Evolutionary conservation across 2,113 vertebrate species (phyloP).

Genomic region (Pygoscelis adeliae): DNA sequence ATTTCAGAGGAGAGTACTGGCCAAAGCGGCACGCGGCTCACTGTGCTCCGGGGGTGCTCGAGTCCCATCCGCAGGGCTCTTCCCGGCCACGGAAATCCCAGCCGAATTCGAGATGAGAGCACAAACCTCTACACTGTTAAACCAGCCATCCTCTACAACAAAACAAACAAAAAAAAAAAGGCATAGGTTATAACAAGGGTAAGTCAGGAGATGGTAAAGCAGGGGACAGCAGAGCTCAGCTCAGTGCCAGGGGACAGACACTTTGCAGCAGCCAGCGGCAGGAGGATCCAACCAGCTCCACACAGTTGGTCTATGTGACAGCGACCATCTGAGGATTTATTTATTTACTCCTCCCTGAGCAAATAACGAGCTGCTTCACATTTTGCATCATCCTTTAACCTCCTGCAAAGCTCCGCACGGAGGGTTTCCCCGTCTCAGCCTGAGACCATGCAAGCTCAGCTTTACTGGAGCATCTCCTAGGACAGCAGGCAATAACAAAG

Average conservation of each 20-base stretch:
- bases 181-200: neutral
- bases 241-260: neutral
- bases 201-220: rapidly evolving
- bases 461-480: rapidly evolving
- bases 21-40: neutral
- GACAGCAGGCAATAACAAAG: neutral
- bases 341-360: neutral
- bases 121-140: neutral
- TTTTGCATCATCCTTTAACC: rapidly evolving
- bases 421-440: neutral
- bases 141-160: conserved; percentile 40
- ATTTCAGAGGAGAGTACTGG: neutral
- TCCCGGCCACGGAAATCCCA: neutral
- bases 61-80: neutral
- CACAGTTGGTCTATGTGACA: rapidly evolving
- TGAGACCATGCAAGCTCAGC: neutral
- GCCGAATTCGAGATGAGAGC: neutral
- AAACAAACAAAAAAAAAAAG: neutral
- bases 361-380: rapidly evolving
- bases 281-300: neutral
- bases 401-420: rapidly evolving
- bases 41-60: neutral
- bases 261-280: neutral
- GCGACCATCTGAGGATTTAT: neutral
- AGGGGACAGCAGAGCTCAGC: neutral